Base-by-base conservation (phyloP, 1,140 invertebrate genomes). In the Meteorus sp. region DNA sequence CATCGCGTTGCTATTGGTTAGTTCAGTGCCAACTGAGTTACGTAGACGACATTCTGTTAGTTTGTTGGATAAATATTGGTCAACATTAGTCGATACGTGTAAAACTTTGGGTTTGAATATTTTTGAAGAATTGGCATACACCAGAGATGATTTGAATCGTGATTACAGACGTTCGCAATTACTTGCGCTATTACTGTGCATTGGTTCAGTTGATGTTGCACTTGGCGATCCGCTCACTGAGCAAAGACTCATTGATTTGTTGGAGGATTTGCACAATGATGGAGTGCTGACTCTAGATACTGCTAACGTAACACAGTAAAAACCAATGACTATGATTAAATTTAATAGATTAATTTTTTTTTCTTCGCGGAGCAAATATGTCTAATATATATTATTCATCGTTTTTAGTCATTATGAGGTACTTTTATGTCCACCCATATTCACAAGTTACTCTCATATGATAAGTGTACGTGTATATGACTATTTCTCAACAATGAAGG, bases 121-220 rank as follows among this genome's bases (percentile, higher is more conserved):
- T 2, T 80, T 83, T 20, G 79, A 81, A 9, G 80, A 83, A 37
- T 75, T 84, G 20, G 77, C 71, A 53, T 90, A 84, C 75, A 82
- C 78, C 20, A 68, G 83, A 22, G 65, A 75, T 15, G 79, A 85
- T 22, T 74, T 91, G 11, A 79, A 77, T 15, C 78, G 79, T 4
- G 90, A 92, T 66, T 90, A 88, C 73, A 83, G 85, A 9, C 79
- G 85, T 56, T 89, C 89, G 0, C 87, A 89, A 62, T 75, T 92
- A 4, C 73, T 91, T 31, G 89, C 89, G 1, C 76, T 92, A 11
- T 75, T 92, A 17, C 75, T 92, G 6, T 91, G 89, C 63, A 89
- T 91, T 41, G 90, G 90, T 3, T 90, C 89, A 5, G 88, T 92
- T 8, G 90, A 92, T 70, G 85, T 91, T 29, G 86, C 87, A 1